A percentile compares a stretch with the other conserved stretches of the same genome.
Evolutionary conservation across 2,797 vertebrate species (phyloP).

Genomic region (Karalla daura): DNA sequence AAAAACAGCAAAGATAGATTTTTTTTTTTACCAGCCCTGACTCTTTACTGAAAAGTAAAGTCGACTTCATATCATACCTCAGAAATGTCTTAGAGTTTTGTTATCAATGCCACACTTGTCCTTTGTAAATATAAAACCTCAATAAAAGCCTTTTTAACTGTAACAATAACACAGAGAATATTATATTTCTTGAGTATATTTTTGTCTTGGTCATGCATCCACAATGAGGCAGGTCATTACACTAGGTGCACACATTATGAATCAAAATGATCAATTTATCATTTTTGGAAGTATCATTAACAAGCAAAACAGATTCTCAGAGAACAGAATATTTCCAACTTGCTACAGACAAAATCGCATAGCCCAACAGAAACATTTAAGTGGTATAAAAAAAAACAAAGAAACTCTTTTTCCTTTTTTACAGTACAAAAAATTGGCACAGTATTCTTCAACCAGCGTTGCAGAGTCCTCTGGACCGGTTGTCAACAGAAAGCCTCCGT

Average conservation of each 20-base stretch:
- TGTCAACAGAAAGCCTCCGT: conserved; percentile 44
- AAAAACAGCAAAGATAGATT: conserved; percentile 22
- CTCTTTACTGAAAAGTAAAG: conserved; percentile 34
- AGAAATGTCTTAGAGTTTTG: conserved; percentile 35
- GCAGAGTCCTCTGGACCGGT: conserved; percentile 53
- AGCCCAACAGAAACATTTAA: conserved; percentile 76
- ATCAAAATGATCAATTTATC: conserved; percentile 68
- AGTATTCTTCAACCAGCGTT: conserved; percentile 80
- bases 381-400: conserved; percentile 69
- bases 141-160: conserved; percentile 72
- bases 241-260: conserved; percentile 77
- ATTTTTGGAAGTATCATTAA: conserved; percentile 76
- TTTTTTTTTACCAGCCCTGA: conserved; percentile 29
- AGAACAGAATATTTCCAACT: conserved; percentile 78
- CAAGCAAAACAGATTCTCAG: conserved; percentile 73
- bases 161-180: conserved; percentile 80
- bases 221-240: conserved; percentile 82
- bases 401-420: conserved; percentile 58
- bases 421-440: conserved; percentile 86
- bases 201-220: conserved; percentile 83
- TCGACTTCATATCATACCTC: conserved; percentile 25
- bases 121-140: conserved; percentile 65
- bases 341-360: conserved; percentile 79
- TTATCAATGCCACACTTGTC: conserved; percentile 36
- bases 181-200: conserved; percentile 77